Evolutionary conservation across 2,113 vertebrate species (phyloP), one percentile per base, ranked within the genome.

Genomic region (Scomber japonicus): DNA sequence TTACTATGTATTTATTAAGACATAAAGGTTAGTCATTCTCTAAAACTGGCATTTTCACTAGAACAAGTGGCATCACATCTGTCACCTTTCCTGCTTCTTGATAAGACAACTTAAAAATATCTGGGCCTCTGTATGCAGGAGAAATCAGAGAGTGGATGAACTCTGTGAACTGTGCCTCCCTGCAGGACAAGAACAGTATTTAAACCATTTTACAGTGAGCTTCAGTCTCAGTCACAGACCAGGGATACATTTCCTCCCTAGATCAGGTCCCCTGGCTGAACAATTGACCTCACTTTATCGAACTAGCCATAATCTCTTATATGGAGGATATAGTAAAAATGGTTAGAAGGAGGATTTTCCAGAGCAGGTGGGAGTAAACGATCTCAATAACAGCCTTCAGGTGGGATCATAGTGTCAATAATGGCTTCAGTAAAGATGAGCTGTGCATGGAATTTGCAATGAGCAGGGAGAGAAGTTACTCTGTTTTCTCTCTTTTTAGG

Each of bases 361-460:
- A 21, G 30, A 27, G 27, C 40, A 48, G 21, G 35, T 30, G 7
- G 19, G 8, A 54, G 54, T 35, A 46, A 45, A 60, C n/a, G 14
- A 24, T 11, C 21, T 70, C 46, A 17, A 8, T 44, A n/a, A 40
- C n/a, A 46, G 44, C 30, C 61, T 60, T 71, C 49, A 56, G 71
- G 27, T 3, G n/a, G 3, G 48, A 55, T 60, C 6, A 2, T 40
- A 11, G 19, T 24, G 40, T 63, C 51, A 51, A 16, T 62, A 51
- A 15, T 46, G 0, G 13, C 24, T 68, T 68, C 21, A 5, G 1
- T 11, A n/a, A 53, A 64, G 71, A 51, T 7, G 11, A 60, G 59
- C 24, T 1, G 3, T 19, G 27, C 27, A 21, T 44, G 21, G 40
- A 56, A 24, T 27, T 10, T 3, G 6, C 13, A 56, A 44, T 69